These are phyloP conservation scores for Trypoxylus dichotomus DNA, from an alignment of 1,140 invertebrate genomes.

Conservation along the genomic window DNA sequence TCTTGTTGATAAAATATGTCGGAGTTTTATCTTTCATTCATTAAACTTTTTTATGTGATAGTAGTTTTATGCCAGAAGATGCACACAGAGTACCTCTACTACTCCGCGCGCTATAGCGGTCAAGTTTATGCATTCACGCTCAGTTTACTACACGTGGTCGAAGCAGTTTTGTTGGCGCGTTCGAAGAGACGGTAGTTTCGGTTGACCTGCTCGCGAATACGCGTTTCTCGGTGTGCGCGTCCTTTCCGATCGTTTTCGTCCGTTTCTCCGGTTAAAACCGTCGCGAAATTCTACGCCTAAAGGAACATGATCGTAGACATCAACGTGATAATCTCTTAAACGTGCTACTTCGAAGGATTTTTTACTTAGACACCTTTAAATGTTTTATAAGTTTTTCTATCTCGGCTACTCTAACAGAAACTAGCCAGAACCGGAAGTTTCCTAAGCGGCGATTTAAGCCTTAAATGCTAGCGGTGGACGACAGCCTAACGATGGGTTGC, in stretches of 20 bases:
- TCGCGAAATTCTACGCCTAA: not conserved
- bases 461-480: conserved; percentile 7
- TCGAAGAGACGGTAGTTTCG: conserved; percentile 7
- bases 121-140: conserved; percentile 10
- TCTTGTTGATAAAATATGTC: too few relatives aligned
- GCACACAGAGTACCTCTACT: not conserved
- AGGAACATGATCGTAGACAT: not conserved
- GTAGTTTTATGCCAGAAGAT: not conserved
- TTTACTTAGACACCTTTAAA: not conserved
- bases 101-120: not conserved
- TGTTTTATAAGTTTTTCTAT: not conserved
- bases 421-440: not conserved
- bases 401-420: not conserved
- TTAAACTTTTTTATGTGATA: too few relatives aligned
- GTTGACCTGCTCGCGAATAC: conserved; percentile 1
- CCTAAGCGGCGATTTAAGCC: not conserved
- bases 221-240: not conserved
- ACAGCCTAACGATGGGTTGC: not conserved
- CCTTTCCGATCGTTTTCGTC: not conserved
- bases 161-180: not conserved
- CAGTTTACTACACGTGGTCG: not conserved
- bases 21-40: too few relatives aligned
- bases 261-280: not conserved
- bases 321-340: not conserved
- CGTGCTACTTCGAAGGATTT: not conserved